phyloP scores from a whole-genome alignment of 2,888 invertebrate species.

The Steinernema scapterisci region DNA sequence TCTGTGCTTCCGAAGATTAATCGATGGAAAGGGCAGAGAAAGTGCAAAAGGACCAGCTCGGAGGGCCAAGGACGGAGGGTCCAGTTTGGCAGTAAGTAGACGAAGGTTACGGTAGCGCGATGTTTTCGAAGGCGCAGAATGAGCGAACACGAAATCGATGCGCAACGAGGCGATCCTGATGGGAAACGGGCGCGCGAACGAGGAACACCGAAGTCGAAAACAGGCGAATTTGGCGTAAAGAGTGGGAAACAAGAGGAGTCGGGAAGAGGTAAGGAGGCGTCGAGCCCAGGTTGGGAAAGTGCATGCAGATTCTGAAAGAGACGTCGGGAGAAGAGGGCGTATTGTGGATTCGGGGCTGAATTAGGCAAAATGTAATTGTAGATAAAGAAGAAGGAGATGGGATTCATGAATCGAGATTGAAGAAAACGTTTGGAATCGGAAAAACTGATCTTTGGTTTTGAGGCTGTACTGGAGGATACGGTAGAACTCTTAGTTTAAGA shows the following conservation, averaged over 20 bases:
- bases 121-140: neutral
- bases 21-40: slow-evolving; percentile 16
- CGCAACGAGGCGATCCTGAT: slow-evolving; percentile 23
- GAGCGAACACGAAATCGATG: neutral
- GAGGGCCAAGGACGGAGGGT: neutral
- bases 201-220: slow-evolving; percentile 3
- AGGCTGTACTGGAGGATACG: no score
- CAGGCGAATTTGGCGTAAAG: neutral
- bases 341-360: no score
- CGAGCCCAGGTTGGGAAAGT: no score
- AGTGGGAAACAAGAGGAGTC: neutral
- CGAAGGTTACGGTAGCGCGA: slow-evolving; percentile 20
- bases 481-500: no score
- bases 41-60: neutral
- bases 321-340: no score
- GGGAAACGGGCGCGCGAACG: slow-evolving; percentile 18
- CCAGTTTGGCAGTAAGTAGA: neutral
- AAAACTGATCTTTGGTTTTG: no score
- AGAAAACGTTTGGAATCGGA: no score
- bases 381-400: no score
- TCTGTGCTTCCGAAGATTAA: slow-evolving; percentile 2
- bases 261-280: no score
- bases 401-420: no score
- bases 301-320: no score
- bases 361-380: no score